These are phyloP conservation scores for Neogobius melanostomus DNA, from an alignment of 2,113 vertebrate genomes.

Conservation along the genomic window DNA sequence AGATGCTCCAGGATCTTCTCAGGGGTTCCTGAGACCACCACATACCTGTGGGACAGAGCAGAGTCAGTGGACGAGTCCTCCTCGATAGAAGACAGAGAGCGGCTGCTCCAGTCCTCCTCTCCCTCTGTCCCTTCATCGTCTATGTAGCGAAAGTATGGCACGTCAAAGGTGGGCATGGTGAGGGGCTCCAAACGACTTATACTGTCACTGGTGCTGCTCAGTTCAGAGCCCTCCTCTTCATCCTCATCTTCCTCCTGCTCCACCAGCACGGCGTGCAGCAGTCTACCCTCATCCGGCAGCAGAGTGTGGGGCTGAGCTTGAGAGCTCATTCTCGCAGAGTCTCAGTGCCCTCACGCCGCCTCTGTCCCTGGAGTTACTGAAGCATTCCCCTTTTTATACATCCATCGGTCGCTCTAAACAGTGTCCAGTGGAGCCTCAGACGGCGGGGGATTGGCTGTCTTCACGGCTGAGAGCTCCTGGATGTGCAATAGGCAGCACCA, in stretches of 20 bases:
- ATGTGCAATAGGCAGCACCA: constrained; percentile 44
- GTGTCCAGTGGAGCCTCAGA: constrained; percentile 44
- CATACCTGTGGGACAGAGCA: constrained; percentile 92
- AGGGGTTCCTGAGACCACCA: constrained; percentile 90
- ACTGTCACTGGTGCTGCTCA: constrained; percentile 54
- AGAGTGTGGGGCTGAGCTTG: constrained; percentile 78
- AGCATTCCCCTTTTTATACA: constrained; percentile 54
- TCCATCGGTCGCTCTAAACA: constrained; percentile 39
- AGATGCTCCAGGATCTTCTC: constrained; percentile 96
- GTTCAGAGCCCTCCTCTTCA: constrained; percentile 68
- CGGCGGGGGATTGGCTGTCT: constrained; percentile 23
- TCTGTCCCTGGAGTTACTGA: constrained; percentile 68
- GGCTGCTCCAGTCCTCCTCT: constrained; percentile 85
- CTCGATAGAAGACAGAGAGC: constrained; percentile 90
- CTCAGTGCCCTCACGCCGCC: constrained; percentile 57
- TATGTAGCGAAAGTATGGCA: constrained; percentile 98
- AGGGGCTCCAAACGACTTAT: constrained; percentile 71
- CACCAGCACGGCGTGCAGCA: constrained; percentile 78
- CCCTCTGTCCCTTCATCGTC: constrained; percentile 88
- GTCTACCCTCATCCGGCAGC: constrained; percentile 75
- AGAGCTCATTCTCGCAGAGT: constrained; percentile 81
- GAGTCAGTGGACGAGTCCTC: constrained; percentile 86
- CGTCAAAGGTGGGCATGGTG: constrained; percentile 91
- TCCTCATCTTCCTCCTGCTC: constrained; percentile 80
- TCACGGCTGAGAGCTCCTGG: constrained; percentile 25